phyloP scores from a whole-genome alignment of 2,797 vertebrate genomes.

The Sebastes minor region DNA sequence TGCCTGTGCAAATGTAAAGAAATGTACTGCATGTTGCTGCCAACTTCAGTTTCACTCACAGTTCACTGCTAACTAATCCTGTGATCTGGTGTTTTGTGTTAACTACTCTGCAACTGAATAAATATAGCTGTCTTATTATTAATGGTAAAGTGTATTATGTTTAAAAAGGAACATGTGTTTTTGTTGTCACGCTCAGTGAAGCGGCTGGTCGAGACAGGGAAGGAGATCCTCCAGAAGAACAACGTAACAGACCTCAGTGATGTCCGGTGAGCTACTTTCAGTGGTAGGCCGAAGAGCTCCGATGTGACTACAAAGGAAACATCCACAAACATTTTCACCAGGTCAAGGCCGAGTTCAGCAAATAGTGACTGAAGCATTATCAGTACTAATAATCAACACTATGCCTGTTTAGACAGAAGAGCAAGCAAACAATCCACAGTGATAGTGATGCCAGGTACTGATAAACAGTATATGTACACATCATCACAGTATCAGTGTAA shows the following conservation, averaged over 20 bases:
- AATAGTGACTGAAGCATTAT: not conserved
- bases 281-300: not conserved
- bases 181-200: slow-evolving; percentile 82
- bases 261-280: slow-evolving; percentile 82
- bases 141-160: not conserved
- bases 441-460: not conserved
- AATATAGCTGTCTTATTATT: not conserved
- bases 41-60: not conserved
- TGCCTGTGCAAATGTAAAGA: not conserved
- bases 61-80: not conserved
- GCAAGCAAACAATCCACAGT: not conserved
- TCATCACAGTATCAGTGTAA: not conserved
- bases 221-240: slow-evolving; percentile 89
- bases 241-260: slow-evolving; percentile 88
- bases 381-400: not conserved
- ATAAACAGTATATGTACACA: not conserved
- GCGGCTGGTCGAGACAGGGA: slow-evolving; percentile 90
- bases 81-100: not conserved
- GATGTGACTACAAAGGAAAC: not conserved
- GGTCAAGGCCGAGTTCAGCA: not conserved
- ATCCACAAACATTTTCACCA: not conserved
- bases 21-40: not conserved
- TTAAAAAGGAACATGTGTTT: not conserved
- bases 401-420: not conserved
- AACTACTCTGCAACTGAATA: not conserved